Base-by-base conservation (phyloP, 2,113 vertebrate species). In the Rhodinocichla rosea region DNA sequence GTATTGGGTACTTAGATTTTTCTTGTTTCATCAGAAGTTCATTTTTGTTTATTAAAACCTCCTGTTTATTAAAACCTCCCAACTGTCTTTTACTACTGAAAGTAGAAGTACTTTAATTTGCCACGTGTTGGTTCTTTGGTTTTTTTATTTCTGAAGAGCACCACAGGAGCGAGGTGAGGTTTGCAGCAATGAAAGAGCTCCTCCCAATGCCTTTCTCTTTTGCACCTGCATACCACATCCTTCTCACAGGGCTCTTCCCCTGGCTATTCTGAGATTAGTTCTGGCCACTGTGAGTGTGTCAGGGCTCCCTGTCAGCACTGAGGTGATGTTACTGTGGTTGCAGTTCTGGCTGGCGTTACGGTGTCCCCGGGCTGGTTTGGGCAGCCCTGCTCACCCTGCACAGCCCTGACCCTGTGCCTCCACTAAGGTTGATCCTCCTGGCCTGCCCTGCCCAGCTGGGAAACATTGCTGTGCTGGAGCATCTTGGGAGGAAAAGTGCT, bases 191-290 rank as follows among this genome's bases (percentile, higher is more conserved):
- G 17, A 32, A 47, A 37, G 4, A 8, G 2, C 35, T 22, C 9
- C 30, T 57, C 30, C 15, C 35, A 26, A 42, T 53, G 6, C 2
- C 5, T 28, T 42, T 64, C 40, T 33, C 6, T 35, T 87, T 13
- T 50, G 17, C 37, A 60, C 32, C 4, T 39, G 4, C 6, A 2
- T 26, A 4, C 15, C 20, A 13, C 0, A 0, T 11, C 22, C 80
- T 52, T 56, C 22, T n/a, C 15, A 57, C 37, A 39, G 33, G 3
- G 67, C 4, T 33, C 20, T 59, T 73, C 17, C 15, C 6, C 64
- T 71, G 2, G 8, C 6, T 63, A 15, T 50, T 7, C 28, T 57
- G 47, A 69, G 21, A 8, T 47, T 47, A 5, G 17, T 47, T 55
- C 40, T 71, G 11, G 40, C 42, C 7, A 8, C 8, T 56, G 49